A percentile compares a stretch with the other conserved stretches of the same genome.
These are phyloP conservation scores for Geotrypetes seraphini DNA, from an alignment of 2,797 vertebrate species.

Conservation along the genomic window DNA sequence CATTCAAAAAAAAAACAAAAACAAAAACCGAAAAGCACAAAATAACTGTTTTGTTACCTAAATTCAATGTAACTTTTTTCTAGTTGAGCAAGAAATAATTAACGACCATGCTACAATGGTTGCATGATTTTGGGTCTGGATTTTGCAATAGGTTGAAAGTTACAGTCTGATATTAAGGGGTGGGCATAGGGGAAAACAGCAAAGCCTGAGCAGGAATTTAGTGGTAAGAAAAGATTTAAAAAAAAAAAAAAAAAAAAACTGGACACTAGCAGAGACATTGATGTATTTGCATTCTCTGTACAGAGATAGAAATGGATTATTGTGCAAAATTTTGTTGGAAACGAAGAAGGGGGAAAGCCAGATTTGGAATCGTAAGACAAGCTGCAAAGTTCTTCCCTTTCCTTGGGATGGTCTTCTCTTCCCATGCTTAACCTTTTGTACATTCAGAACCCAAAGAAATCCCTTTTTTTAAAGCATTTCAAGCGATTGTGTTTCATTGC, in stretches of 20 bases:
- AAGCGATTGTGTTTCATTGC: slow-evolving; percentile 37
- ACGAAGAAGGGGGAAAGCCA: too few relatives aligned
- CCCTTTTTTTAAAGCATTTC: slow-evolving; percentile 41
- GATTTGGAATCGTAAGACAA: slow-evolving; percentile 63
- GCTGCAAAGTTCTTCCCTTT: too few relatives aligned
- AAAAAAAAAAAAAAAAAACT: too few relatives aligned
- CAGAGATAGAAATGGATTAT: slow-evolving; percentile 46
- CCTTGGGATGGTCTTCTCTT: too few relatives aligned
- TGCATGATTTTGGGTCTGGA: slow-evolving; percentile 64
- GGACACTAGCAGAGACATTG: slow-evolving; percentile 57
- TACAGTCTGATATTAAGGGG: slow-evolving; percentile 53
- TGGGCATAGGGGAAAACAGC: slow-evolving; percentile 13
- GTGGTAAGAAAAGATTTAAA: slow-evolving; percentile 54
- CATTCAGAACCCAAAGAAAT: slow-evolving; percentile 54
- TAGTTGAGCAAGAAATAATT: slow-evolving; percentile 60
- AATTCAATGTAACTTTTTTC: slow-evolving; percentile 70
- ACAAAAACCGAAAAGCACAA: slow-evolving; percentile 87
- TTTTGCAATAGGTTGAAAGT: slow-evolving; percentile 62
- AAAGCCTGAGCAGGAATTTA: slow-evolving; percentile 41
- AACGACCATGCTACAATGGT: slow-evolving; percentile 62
- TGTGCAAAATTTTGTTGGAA: too few relatives aligned
- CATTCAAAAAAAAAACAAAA: slow-evolving; percentile 69
- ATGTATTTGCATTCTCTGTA: slow-evolving; percentile 58
- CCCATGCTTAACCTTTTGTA: slow-evolving; percentile 35
- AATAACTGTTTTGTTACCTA: slow-evolving; percentile 83